Percentiles rank a stretch among this genome's conserved stretches.
Conservation (phyloP, 2,113 vertebrate species). For the Oenanthe oenanthe region DNA sequence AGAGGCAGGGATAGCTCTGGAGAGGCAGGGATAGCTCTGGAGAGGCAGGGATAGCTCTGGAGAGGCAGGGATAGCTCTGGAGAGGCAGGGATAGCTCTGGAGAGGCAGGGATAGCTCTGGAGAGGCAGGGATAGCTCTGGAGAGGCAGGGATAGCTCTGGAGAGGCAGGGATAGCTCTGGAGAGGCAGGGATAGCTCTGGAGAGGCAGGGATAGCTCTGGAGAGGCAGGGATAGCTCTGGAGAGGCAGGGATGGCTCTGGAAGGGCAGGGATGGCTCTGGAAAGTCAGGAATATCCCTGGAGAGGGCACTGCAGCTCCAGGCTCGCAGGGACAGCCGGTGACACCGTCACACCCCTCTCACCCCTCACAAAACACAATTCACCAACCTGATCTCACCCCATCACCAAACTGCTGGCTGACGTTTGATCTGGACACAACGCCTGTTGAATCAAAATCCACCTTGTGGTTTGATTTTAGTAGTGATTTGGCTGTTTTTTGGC, state of each 20-base stretch:
- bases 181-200: too few species aligned
- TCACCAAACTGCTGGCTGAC: constrained; percentile 29
- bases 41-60: too few species aligned
- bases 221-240: too few species aligned
- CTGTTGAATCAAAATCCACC: not conserved
- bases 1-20: too few species aligned
- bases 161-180: not conserved
- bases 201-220: too few species aligned
- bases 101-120: not conserved
- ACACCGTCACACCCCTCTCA: not conserved
- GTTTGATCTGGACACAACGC: not conserved
- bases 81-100: not conserved
- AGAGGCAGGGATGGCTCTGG: too few species aligned
- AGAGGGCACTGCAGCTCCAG: constrained; percentile 55
- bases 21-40: too few species aligned
- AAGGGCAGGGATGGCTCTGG: too few species aligned
- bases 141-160: too few species aligned
- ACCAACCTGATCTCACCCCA: constrained; percentile 30
- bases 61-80: not conserved
- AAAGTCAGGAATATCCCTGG: not conserved
- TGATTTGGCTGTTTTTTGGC: not conserved
- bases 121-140: too few species aligned
- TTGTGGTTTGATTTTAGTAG: not conserved
- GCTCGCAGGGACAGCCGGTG: not conserved
- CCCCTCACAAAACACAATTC: not conserved